Percentiles rank a stretch among this genome's conserved stretches.
phyloP scores from a whole-genome alignment of 2,797 vertebrate species.

The Syngnathus acus region DNA sequence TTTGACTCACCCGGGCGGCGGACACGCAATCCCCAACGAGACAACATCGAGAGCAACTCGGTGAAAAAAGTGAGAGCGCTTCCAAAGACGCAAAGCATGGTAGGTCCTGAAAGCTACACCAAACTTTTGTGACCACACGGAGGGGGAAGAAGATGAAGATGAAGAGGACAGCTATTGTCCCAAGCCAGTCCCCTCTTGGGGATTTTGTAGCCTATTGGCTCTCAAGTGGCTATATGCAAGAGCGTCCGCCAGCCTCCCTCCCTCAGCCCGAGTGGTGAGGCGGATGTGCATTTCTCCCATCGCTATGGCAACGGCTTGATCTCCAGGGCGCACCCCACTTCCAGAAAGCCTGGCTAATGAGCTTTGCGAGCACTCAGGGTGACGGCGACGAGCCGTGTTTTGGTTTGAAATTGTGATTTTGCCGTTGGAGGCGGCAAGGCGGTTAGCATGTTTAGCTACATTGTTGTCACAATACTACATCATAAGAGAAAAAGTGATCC shows the following conservation, averaged over 20 bases:
- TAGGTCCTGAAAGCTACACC: not conserved
- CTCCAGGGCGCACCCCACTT: constrained; percentile 45
- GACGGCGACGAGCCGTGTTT: not conserved
- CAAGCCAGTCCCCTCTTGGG: constrained; percentile 56
- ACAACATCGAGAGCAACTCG: constrained; percentile 17
- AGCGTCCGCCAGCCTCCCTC: constrained; percentile 17
- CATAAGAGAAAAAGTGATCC: no score
- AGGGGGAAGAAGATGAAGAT: constrained; percentile 41
- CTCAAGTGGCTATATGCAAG: constrained; percentile 50
- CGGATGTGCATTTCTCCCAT: constrained; percentile 62
- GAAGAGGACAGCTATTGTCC: constrained; percentile 63
- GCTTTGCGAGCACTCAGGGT: constrained; percentile 5
- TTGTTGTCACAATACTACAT: no score
- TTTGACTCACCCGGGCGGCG: constrained; percentile 55
- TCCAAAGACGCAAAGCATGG: constrained; percentile 51
- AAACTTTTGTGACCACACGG: constrained; percentile 42
- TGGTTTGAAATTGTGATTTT: not conserved
- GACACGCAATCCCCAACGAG: constrained; percentile 15
- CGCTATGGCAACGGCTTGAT: constrained; percentile 68
- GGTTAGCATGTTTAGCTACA: not conserved
- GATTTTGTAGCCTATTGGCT: constrained; percentile 59
- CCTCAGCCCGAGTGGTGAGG: constrained; percentile 50
- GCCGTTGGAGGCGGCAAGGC: not conserved
- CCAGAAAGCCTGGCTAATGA: constrained; percentile 38
- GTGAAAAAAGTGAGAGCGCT: constrained; percentile 21